A percentile compares a stretch with the other conserved stretches of the same genome.
Evolutionary conservation across 1,140 invertebrate species (phyloP).

Genomic region (Notospermus geniculatus): DNA sequence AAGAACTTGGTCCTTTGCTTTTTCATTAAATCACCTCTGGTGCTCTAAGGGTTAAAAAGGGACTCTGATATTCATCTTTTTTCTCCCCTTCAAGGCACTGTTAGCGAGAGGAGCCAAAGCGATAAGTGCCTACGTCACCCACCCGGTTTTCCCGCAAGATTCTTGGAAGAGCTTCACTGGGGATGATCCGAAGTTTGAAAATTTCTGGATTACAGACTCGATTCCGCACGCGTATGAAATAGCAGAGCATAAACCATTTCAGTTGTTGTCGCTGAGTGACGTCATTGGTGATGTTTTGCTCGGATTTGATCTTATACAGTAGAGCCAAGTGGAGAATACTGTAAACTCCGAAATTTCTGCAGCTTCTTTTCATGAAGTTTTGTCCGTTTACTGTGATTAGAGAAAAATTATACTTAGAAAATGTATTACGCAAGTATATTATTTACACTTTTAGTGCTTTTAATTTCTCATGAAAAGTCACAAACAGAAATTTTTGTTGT

Average conservation of each 20-base stretch:
- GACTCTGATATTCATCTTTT: neutral
- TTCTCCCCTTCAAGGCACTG: constrained; percentile 38
- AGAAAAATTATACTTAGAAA: too few relatives aligned
- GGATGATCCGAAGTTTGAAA: constrained; percentile 38
- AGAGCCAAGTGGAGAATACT: too few relatives aligned
- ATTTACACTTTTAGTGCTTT: too few relatives aligned
- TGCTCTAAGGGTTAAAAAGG: too few relatives aligned
- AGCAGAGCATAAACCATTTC: constrained; percentile 45
- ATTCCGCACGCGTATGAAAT: constrained; percentile 51
- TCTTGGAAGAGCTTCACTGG: constrained; percentile 50
- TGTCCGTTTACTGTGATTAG: too few relatives aligned
- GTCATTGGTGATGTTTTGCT: constrained; percentile 49
- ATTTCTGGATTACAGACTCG: constrained; percentile 56
- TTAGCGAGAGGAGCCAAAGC: constrained; percentile 39
- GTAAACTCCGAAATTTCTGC: too few relatives aligned
- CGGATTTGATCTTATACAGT: constrained; percentile 46
- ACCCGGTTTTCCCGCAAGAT: constrained; percentile 54
- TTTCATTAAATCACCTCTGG: too few relatives aligned
- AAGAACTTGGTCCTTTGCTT: too few relatives aligned
- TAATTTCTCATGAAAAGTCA: too few relatives aligned
- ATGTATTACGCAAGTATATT: too few relatives aligned
- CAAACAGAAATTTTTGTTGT: too few relatives aligned
- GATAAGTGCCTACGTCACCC: constrained; percentile 53
- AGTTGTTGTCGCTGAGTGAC: constrained; percentile 47
- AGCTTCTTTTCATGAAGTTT: too few relatives aligned